Evolutionary conservation across 1,140 invertebrate species (phyloP).

Genomic region (Nasonia longicornis): DNA sequence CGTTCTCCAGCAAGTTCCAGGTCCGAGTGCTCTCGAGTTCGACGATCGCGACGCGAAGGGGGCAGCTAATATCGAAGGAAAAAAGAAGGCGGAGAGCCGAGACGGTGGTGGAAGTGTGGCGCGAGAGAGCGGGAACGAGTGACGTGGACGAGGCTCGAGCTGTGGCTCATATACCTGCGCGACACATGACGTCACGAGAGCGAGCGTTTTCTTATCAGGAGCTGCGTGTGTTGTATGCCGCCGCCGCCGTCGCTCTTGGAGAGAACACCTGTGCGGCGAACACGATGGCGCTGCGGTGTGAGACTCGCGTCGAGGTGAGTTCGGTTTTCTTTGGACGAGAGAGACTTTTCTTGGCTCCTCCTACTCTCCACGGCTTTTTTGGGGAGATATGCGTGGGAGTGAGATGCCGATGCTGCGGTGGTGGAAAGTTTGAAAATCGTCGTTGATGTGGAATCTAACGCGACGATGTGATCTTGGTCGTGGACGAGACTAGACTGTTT

Average conservation of each 20-base stretch:
- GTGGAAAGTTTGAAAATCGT: neutral
- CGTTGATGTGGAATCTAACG: no score
- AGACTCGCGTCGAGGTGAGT: neutral
- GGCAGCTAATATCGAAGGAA: neutral
- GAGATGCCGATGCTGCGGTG: neutral
- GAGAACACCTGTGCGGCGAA: neutral
- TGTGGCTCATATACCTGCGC: constrained; percentile 67
- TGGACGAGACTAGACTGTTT: no score
- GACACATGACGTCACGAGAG: constrained; percentile 65
- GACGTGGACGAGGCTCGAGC: constrained; percentile 63
- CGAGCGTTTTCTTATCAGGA: constrained; percentile 47
- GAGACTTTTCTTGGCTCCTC: neutral
- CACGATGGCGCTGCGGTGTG: neutral
- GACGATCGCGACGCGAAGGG: neutral
- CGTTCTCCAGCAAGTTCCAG: neutral
- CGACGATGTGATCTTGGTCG: no score
- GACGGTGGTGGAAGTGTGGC: neutral
- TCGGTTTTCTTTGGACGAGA: neutral
- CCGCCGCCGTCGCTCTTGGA: neutral
- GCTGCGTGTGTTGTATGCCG: constrained; percentile 13
- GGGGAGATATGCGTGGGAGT: neutral
- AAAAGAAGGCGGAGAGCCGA: neutral
- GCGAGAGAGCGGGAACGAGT: constrained; percentile 61
- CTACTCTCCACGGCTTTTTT: neutral
- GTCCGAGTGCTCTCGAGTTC: constrained; percentile 1